phyloP scores from a whole-genome alignment of 2,113 vertebrate genomes.

The Python bivittatus region DNA sequence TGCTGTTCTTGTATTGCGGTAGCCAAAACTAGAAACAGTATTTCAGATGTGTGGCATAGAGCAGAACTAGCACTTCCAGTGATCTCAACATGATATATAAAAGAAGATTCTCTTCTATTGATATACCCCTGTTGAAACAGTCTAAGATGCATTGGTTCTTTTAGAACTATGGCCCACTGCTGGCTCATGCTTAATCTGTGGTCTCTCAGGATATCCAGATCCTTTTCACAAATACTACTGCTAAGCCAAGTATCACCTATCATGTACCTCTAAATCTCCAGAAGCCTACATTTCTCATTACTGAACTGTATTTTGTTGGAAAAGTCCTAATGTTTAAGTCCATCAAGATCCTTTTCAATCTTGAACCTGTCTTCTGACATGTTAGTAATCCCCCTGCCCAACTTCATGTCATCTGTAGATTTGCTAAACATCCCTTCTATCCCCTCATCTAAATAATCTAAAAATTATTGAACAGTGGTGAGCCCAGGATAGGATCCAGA shows the following conservation, averaged over 20 bases:
- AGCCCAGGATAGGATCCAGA: not conserved
- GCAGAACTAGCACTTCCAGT: not conserved
- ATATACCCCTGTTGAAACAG: not conserved
- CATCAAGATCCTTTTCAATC: not conserved
- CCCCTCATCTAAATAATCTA: not conserved
- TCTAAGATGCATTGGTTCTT: not conserved
- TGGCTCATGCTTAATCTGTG: not conserved
- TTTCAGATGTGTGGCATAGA: not conserved
- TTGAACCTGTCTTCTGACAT: not conserved
- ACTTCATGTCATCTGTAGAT: not conserved
- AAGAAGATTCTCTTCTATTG: no score
- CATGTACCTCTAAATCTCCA: not conserved
- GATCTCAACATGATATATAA: not conserved
- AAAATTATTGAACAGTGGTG: not conserved
- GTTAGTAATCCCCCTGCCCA: not conserved
- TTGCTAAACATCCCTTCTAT: not conserved
- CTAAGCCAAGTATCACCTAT: not conserved
- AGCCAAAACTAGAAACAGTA: not conserved
- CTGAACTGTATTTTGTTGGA: not conserved
- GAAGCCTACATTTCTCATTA: not conserved
- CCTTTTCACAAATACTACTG: not conserved
- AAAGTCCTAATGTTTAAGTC: not conserved
- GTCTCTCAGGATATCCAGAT: not conserved
- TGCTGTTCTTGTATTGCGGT: not conserved
- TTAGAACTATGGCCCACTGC: not conserved